These are phyloP conservation scores for Cryptoblepharus egeriae DNA, from an alignment of 2,797 vertebrate species.

Conservation along the genomic window DNA sequence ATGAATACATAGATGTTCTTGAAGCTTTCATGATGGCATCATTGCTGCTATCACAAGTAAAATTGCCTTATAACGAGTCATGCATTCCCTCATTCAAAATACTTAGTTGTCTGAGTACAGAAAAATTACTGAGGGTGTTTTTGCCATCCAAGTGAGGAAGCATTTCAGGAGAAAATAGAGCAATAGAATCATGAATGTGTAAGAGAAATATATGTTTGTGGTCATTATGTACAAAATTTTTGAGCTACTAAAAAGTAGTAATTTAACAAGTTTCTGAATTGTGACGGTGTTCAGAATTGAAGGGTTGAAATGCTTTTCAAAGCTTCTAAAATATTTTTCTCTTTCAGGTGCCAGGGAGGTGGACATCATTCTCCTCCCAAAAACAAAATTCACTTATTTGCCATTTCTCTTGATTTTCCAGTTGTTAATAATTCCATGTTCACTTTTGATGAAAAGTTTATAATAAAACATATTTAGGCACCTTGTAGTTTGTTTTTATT, in stretches of 20 bases:
- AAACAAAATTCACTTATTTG: slow-evolving; percentile 46
- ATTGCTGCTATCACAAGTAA: neutral
- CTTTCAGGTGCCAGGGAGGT: slow-evolving; percentile 74
- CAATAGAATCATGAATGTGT: slow-evolving; percentile 70
- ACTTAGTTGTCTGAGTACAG: slow-evolving; percentile 60
- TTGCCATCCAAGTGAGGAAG: slow-evolving; percentile 53
- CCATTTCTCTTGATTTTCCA: slow-evolving; percentile 56
- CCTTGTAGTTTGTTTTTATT: slow-evolving; percentile 68
- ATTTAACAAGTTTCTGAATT: slow-evolving; percentile 8
- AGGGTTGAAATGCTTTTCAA: slow-evolving; percentile 39
- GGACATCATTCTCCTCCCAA: slow-evolving; percentile 54
- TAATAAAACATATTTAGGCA: slow-evolving; percentile 72
- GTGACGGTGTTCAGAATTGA: slow-evolving; percentile 38
- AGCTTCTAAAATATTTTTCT: slow-evolving; percentile 69
- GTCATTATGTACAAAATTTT: slow-evolving; percentile 11
- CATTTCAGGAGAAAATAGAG: slow-evolving; percentile 66
- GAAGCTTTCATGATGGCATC: slow-evolving; percentile 8
- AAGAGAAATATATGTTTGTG: slow-evolving; percentile 34
- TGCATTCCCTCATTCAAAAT: slow-evolving; percentile 12
- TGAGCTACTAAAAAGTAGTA: slow-evolving; percentile 43
- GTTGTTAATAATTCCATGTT: slow-evolving; percentile 63
- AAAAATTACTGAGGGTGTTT: slow-evolving; percentile 57
- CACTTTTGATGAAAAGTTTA: slow-evolving; percentile 48
- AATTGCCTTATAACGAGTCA: neutral
- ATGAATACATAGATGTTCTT: slow-evolving; percentile 5